Percentiles rank a stretch among this genome's conserved stretches.
These are phyloP conservation scores for Chaenogobius annularis DNA, from an alignment of 2,113 vertebrate species.

Conservation along the genomic window DNA sequence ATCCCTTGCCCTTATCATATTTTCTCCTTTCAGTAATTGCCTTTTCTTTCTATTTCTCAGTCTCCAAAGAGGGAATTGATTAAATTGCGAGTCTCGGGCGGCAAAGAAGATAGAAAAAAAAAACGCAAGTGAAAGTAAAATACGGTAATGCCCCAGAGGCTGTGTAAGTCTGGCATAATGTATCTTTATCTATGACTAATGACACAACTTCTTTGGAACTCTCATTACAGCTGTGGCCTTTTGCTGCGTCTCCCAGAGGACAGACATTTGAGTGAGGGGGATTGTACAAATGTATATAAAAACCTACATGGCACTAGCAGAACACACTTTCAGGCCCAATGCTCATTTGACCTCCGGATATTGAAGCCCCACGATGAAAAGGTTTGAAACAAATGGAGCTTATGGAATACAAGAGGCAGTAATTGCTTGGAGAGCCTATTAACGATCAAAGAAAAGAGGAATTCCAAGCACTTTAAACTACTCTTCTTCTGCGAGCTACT, in stretches of 20 bases:
- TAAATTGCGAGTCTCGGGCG: conserved; percentile 55
- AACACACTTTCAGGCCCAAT: conserved; percentile 18
- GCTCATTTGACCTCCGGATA: conserved; percentile 24
- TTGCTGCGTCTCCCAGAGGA: conserved; percentile 37
- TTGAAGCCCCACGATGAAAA: conserved; percentile 32
- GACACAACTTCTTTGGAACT: conserved; percentile 47
- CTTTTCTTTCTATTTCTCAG: conserved; percentile 61
- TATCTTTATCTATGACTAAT: conserved; percentile 66
- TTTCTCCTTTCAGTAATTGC: conserved; percentile 61
- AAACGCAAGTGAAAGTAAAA: conserved; percentile 44
- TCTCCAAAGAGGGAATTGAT: conserved; percentile 58
- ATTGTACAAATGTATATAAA: conserved; percentile 25
- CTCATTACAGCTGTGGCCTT: conserved; percentile 48
- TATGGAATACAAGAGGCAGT: conserved; percentile 22
- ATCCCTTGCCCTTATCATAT: conserved; percentile 60
- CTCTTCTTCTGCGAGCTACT: neutral
- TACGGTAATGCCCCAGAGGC: conserved; percentile 45
- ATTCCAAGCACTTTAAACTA: conserved; percentile 14
- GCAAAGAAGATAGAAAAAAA: conserved; percentile 16
- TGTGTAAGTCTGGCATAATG: conserved; percentile 55
- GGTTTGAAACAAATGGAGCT: conserved; percentile 26
- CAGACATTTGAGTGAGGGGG: conserved; percentile 37
- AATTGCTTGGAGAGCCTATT: conserved; percentile 22
- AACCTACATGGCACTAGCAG: conserved; percentile 19
- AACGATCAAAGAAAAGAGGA: neutral